Percentiles rank a stretch among this genome's conserved stretches.
phyloP scores from a whole-genome alignment of 2,797 vertebrate species.

The Myioborus melanocephalus region DNA sequence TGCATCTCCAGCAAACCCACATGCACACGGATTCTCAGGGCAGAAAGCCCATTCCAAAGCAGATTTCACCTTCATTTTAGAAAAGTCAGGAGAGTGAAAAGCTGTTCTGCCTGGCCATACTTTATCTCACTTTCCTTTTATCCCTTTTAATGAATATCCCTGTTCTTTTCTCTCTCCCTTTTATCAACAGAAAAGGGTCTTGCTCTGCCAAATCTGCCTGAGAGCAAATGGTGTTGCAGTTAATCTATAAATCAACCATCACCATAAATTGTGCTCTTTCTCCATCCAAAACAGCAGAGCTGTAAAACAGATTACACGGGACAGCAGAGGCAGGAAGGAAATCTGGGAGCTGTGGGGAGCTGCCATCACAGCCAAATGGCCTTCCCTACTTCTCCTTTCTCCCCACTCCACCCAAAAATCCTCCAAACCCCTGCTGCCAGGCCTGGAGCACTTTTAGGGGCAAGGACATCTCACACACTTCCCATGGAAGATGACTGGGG shows the following conservation, averaged over 20 bases:
- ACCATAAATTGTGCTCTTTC: conserved; percentile 55
- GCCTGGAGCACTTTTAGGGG: background rate
- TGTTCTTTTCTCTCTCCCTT: conserved; percentile 5
- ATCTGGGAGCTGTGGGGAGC: conserved; percentile 51
- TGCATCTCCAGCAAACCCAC: background rate
- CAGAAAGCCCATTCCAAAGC: background rate
- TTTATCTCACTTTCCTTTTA: conserved; percentile 45
- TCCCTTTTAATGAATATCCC: conserved; percentile 25
- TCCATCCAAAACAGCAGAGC: conserved; percentile 44
- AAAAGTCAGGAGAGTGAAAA: background rate
- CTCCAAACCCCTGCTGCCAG: background rate
- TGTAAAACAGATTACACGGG: conserved; percentile 28
- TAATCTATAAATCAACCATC: conserved; percentile 60
- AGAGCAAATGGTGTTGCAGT: conserved; percentile 43
- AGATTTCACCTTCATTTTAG: background rate
- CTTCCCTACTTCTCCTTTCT: background rate
- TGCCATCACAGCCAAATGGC: background rate
- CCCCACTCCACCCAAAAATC: background rate
- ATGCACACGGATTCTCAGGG: background rate
- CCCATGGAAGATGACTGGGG: background rate
- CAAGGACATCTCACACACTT: background rate
- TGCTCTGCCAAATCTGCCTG: conserved; percentile 55
- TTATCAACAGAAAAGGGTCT: conserved; percentile 46
- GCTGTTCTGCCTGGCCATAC: conserved; percentile 10
- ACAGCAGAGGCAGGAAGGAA: conserved; percentile 32